Conservation (phyloP, 2,888 invertebrate genomes). For the Phengaris arion region DNA sequence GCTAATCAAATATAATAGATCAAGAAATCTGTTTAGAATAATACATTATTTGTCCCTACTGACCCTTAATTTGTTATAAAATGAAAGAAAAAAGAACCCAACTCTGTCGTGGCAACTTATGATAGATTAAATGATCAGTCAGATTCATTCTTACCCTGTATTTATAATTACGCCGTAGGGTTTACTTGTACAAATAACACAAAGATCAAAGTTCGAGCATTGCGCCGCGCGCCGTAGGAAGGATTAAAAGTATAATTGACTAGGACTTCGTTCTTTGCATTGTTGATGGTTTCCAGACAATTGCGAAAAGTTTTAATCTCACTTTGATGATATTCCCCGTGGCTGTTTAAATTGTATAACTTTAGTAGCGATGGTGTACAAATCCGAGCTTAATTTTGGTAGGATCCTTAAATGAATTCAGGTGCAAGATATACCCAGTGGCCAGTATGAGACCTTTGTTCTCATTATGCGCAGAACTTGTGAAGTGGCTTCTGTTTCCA, state of each 20-base stretch:
- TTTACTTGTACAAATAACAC: neutral
- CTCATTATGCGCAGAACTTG: neutral
- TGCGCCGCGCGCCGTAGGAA: neutral
- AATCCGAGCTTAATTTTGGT: neutral
- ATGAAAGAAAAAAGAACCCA: too few species aligned
- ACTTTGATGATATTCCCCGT: neutral
- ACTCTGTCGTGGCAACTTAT: too few species aligned
- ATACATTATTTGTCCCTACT: neutral
- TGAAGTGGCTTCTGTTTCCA: neutral
- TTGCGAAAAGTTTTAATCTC: constrained; percentile 10
- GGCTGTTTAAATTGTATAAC: neutral
- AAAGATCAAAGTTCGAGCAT: neutral
- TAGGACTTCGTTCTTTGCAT: constrained; percentile 7
- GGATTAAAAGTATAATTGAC: constrained; percentile 29
- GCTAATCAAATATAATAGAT: neutral
- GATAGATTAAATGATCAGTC: too few species aligned
- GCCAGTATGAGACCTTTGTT: neutral
- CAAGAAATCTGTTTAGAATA: neutral
- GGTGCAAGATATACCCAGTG: neutral
- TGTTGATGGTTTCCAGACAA: constrained; percentile 16
- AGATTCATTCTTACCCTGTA: neutral
- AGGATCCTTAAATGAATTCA: neutral
- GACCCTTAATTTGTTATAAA: neutral
- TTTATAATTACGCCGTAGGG: neutral
- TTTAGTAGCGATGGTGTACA: neutral